These are phyloP conservation scores for Andricus quercusramuli DNA, from an alignment of 2,888 invertebrate species.

Conservation along the genomic window DNA sequence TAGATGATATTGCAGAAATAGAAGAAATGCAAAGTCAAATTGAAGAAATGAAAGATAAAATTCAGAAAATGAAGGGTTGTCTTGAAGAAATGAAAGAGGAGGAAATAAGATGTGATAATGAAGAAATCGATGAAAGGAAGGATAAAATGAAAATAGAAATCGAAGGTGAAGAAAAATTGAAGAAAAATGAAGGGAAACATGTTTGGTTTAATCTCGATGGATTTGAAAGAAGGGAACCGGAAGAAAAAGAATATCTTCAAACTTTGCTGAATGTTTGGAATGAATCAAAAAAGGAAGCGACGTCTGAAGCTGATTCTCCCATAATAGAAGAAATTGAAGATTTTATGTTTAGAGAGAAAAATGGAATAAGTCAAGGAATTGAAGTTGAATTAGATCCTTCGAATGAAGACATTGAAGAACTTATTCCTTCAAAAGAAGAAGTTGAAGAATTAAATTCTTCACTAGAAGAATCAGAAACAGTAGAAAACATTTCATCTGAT, in stretches of 20 bases:
- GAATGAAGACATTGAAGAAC: neutral
- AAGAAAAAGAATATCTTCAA: neutral
- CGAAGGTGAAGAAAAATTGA: neutral
- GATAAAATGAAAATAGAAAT: neutral
- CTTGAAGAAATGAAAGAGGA: neutral
- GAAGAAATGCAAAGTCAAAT: neutral
- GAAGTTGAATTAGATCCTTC: neutral
- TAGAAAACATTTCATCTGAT: neutral
- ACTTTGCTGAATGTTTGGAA: neutral
- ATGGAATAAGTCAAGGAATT: neutral
- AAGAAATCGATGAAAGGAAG: neutral
- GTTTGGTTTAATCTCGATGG: neutral
- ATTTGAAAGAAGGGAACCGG: neutral
- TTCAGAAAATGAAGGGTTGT: neutral
- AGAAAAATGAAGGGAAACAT: neutral
- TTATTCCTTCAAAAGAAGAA: neutral
- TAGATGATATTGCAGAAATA: neutral
- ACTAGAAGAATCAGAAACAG: neutral
- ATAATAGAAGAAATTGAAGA: neutral
- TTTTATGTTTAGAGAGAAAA: constrained; percentile 1
- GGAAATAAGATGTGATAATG: neutral
- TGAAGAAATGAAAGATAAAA: constrained; percentile 9
- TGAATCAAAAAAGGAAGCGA: neutral
- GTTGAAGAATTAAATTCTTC: neutral
- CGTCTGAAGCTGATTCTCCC: neutral